Percentiles rank a stretch among this genome's conserved stretches.
phyloP scores from a whole-genome alignment of 2,113 vertebrate genomes.

The Poecile atricapillus region DNA sequence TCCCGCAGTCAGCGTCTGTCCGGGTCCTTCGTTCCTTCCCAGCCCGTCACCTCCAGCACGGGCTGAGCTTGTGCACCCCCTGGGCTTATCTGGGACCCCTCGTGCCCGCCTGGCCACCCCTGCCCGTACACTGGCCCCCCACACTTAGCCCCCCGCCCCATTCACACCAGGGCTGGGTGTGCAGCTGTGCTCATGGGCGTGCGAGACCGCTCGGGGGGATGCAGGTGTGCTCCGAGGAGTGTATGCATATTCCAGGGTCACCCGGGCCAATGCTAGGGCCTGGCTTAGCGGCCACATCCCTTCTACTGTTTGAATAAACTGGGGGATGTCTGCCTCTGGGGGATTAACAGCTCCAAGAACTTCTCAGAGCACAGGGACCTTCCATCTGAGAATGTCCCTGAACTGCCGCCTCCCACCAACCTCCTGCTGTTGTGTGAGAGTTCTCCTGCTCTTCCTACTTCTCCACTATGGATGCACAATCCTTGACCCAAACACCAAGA shows the following conservation, averaged over 20 bases:
- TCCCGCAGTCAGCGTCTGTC: neutral
- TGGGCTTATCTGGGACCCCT: neutral
- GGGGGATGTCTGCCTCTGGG: neutral
- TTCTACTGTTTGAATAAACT: neutral
- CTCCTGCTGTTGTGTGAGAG: too few relatives aligned
- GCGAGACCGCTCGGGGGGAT: neutral
- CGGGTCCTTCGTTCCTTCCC: neutral
- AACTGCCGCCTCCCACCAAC: neutral
- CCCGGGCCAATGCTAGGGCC: fast-evolving
- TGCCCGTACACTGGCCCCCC: neutral
- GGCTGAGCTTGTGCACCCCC: neutral
- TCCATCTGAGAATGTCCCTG: neutral
- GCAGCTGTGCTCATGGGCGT: neutral
- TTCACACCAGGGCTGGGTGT: neutral
- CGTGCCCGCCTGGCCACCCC: neutral
- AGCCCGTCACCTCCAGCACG: neutral
- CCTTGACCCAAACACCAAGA: fast-evolving
- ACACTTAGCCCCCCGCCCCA: fast-evolving
- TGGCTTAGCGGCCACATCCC: fast-evolving
- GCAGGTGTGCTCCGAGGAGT: neutral
- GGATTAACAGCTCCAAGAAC: neutral
- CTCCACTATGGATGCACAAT: neutral
- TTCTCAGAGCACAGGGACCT: neutral
- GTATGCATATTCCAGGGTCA: fast-evolving
- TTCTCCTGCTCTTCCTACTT: neutral